A percentile compares a stretch with the other conserved stretches of the same genome.
Evolutionary conservation across 2,888 invertebrate species (phyloP).

Genomic region (Oegoconia quadripuncta): DNA sequence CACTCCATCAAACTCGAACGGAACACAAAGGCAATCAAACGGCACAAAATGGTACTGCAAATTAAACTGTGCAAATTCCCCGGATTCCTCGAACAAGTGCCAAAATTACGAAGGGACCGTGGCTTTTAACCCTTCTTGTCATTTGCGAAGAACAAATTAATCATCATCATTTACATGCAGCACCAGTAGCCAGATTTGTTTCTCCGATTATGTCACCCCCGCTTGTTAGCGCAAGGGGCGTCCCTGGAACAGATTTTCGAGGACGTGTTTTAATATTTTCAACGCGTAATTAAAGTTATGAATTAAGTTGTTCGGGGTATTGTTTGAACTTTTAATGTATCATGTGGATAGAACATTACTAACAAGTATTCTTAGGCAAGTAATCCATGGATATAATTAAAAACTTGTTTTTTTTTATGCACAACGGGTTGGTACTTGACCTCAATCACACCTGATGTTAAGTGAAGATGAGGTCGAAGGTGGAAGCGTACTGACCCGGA

Average conservation of each 20-base stretch:
- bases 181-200: conserved; percentile 76
- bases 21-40: conserved; percentile 72
- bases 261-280: conserved; percentile 61
- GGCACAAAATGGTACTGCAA: conserved; percentile 59
- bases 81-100: conserved; percentile 63
- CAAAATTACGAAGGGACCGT: conserved; percentile 54
- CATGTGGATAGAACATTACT: no score
- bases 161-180: conserved; percentile 79
- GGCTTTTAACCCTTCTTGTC: conserved; percentile 77
- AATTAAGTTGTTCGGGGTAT: conserved; percentile 5
- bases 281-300: conserved; percentile 28
- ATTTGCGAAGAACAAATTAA: conserved; percentile 77
- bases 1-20: conserved; percentile 69
- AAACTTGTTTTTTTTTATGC: no score
- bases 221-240: conserved; percentile 60
- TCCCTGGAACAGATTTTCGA: conserved; percentile 57
- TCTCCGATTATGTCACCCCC: conserved; percentile 76
- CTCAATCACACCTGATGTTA: no score
- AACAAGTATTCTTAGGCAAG: no score
- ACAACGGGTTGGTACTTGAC: no score
- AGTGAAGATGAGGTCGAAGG: no score
- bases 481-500: no score
- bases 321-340: no score
- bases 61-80: conserved; percentile 64
- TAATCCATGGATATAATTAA: no score